Base-by-base conservation (phyloP, 2,113 vertebrate genomes). In the Aptenodytes patagonicus region DNA sequence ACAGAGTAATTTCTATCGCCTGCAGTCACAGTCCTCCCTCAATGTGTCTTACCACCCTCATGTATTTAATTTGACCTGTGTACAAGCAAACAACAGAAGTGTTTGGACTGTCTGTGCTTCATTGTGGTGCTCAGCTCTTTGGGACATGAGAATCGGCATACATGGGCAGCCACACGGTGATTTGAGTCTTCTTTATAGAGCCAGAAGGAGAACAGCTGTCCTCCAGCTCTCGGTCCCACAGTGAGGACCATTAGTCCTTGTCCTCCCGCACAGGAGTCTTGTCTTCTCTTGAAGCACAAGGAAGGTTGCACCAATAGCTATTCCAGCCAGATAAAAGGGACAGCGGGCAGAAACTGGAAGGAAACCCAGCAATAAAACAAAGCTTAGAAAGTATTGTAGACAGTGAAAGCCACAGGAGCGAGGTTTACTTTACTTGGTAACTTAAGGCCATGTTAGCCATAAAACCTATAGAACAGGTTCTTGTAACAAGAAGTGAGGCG, bases 401-500 rank as follows among this genome's bases (percentile, higher is more conserved):
- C 36, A 46, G n/a, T 47, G 34, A 68, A 92, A 82, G 40, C 28
- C 21, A 24, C 52, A 82, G 36, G 21, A 66, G 15, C 32, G 40
- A 78, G 13, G 46, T 77, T 84, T 82, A 46, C 40, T 75, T 92
- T 78, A 36, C 32, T 47, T 83, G 19, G 34, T 97, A 89, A 76
- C 21, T 68, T 44, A 73, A 83, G 58, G 62, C 58, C 11, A 28
- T 19, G 8, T 80, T 90, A 89, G 28, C 83, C 36, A 46, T 91
- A 87, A 95, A 95, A 92, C 80, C 72, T 97, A 89, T 93, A 92
- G 86, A 93, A 95, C 94, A 76, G 61, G 81, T 95, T 97, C 73
- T 90, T 60, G 52, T 60, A 92, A 79, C 61, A 89, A 93, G 89
- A 91, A 44, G 34, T 54, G 72, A 95, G 83, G 52, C 4, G 0